Percentiles rank a stretch among this genome's conserved stretches.
Evolutionary conservation across 1,140 invertebrate genomes (phyloP).

Genomic region (Anastrepha ludens): DNA sequence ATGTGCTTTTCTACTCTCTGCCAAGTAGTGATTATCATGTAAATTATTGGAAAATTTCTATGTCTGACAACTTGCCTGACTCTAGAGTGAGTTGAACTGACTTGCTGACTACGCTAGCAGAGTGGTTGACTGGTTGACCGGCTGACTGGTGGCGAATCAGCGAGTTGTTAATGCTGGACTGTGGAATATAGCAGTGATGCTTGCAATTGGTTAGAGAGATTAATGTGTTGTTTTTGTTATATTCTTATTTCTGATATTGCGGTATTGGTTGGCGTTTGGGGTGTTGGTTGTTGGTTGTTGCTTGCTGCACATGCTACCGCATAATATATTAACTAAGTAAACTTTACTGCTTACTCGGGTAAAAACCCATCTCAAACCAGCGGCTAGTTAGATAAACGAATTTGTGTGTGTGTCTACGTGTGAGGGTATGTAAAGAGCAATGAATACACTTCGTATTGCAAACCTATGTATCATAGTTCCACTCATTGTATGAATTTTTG

Average conservation of each 20-base stretch:
- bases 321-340: slow-evolving; percentile 46
- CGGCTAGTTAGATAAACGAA: not conserved
- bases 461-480: too few relatives aligned
- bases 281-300: not conserved
- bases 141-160: slow-evolving; percentile 19
- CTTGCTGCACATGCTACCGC: slow-evolving; percentile 16
- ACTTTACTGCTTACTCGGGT: slow-evolving; percentile 43
- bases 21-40: slow-evolving; percentile 50
- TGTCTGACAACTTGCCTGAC: not conserved
- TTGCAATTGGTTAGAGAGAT: slow-evolving; percentile 20
- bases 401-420: not conserved
- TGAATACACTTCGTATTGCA: too few relatives aligned
- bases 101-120: not conserved
- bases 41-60: slow-evolving; percentile 50
- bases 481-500: not conserved
- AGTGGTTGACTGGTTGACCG: not conserved
- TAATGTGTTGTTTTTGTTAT: not conserved
- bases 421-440: not conserved
- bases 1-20: slow-evolving; percentile 40
- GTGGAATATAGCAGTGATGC: slow-evolving; percentile 2
- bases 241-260: not conserved
- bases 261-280: not conserved
- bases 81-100: not conserved
- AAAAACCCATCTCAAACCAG: not conserved
- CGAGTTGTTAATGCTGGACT: slow-evolving; percentile 26